Evolutionary conservation across 35 echinoderm and acorn worm species (phyloP).

Genomic region (Acanthaster planci): DNA sequence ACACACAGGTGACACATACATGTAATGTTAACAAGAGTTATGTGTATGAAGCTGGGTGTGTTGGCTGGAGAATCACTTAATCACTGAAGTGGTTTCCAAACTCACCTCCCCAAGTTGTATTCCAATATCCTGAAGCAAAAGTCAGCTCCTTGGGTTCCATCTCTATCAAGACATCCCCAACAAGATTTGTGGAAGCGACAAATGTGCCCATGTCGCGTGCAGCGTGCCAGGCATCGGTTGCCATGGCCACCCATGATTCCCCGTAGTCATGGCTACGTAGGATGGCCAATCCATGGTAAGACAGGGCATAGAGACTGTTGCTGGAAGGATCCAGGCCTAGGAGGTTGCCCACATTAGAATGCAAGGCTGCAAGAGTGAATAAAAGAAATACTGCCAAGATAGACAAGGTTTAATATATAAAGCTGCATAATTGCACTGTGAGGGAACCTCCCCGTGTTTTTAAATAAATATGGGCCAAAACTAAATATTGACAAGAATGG

Average conservation of each 20-base stretch:
- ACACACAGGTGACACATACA: too few relatives aligned
- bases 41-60: too few relatives aligned
- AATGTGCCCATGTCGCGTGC: conserved; percentile 32
- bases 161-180: not conserved
- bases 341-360: conserved; percentile 67
- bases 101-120: conserved; percentile 62
- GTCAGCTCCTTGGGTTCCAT: not conserved
- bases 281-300: conserved; percentile 58
- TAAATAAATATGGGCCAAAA: too few relatives aligned
- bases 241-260: conserved; percentile 46
- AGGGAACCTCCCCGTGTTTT: too few relatives aligned
- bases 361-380: conserved; percentile 42
- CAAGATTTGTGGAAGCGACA: conserved; percentile 30
- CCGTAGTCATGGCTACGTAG: conserved; percentile 61
- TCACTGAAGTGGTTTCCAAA: too few relatives aligned
- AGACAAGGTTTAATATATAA: not conserved
- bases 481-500: too few relatives aligned
- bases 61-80: too few relatives aligned
- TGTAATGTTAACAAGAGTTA: too few relatives aligned
- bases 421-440: too few relatives aligned
- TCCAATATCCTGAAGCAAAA: conserved; percentile 51
- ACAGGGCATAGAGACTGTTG: conserved; percentile 66
- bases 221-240: conserved; percentile 2
- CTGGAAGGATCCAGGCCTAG: conserved; percentile 33
- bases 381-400: not conserved